Conservation (phyloP, 2,888 invertebrate species). For the Tetheella fluctuosa region DNA sequence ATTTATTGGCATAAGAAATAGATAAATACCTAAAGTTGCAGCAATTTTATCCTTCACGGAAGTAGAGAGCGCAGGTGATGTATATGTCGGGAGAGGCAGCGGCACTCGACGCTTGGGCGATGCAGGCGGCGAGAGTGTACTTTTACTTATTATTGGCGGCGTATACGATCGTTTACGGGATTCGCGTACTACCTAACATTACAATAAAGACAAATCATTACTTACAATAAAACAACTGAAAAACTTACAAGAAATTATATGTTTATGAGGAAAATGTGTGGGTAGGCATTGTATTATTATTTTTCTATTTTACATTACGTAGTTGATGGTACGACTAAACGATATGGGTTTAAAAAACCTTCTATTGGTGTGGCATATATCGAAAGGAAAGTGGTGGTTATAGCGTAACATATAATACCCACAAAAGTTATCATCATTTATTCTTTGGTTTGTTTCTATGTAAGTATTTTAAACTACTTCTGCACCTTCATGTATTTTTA, state of each 20-base stretch:
- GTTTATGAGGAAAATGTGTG: background rate
- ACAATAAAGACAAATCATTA: constrained; percentile 17
- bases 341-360: no score
- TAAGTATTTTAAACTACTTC: background rate
- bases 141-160: constrained; percentile 51
- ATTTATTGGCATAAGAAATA: constrained; percentile 7
- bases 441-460: background rate
- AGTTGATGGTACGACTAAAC: background rate
- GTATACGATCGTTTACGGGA: constrained; percentile 74
- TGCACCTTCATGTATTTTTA: constrained; percentile 1
- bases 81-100: constrained; percentile 60
- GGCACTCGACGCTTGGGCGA: constrained; percentile 69
- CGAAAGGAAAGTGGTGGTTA: background rate
- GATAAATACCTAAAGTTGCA: constrained; percentile 70
- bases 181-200: constrained; percentile 59
- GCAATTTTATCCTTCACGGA: constrained; percentile 81
- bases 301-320: background rate
- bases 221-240: no score
- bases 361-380: background rate
- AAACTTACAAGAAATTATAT: background rate
- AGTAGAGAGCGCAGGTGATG: constrained; percentile 72
- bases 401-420: background rate
- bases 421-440: background rate
- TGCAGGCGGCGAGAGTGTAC: constrained; percentile 58
- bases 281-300: no score